These are phyloP conservation scores for Atherinosoma microstoma DNA, from an alignment of 2,797 vertebrate species.

Conservation along the genomic window DNA sequence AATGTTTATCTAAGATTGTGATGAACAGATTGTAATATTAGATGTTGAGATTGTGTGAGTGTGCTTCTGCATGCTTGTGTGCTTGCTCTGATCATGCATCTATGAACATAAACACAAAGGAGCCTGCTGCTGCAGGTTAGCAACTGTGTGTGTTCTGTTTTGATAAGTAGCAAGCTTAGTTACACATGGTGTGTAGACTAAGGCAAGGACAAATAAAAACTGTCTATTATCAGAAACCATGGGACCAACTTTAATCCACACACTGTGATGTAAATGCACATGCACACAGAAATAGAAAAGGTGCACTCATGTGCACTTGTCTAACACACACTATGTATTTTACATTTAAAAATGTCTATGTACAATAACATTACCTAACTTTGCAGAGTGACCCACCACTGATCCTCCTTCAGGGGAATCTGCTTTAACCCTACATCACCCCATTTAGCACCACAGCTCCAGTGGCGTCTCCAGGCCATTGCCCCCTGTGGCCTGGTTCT, in stretches of 20 bases:
- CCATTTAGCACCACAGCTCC: slow-evolving; percentile 19
- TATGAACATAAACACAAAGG: slow-evolving; percentile 5
- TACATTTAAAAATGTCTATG: slow-evolving; percentile 34
- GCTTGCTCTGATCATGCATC: background rate
- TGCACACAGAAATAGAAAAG: slow-evolving; percentile 12
- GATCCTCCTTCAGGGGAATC: slow-evolving; percentile 56
- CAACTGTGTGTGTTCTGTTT: slow-evolving; percentile 26
- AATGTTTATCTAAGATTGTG: background rate
- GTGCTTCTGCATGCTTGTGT: slow-evolving; percentile 1
- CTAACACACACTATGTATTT: slow-evolving; percentile 19
- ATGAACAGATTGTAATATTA: background rate
- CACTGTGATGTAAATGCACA: slow-evolving; percentile 8
- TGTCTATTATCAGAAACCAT: slow-evolving; percentile 41
- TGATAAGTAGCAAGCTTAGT: slow-evolving; percentile 13
- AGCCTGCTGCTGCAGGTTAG: slow-evolving; percentile 27
- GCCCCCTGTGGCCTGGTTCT: slow-evolving; percentile 21
- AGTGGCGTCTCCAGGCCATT: slow-evolving; percentile 29
- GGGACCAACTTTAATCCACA: slow-evolving; percentile 37
- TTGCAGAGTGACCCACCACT: slow-evolving; percentile 59
- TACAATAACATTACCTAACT: slow-evolving; percentile 20
- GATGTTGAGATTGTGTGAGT: background rate
- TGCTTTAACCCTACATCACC: slow-evolving; percentile 34
- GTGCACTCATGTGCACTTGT: slow-evolving; percentile 4
- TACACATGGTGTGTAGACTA: slow-evolving; percentile 32
- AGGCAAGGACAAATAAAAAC: slow-evolving; percentile 30